These are phyloP conservation scores for Tenualosa ilisha DNA, from an alignment of 2,797 vertebrate species.

Conservation along the genomic window DNA sequence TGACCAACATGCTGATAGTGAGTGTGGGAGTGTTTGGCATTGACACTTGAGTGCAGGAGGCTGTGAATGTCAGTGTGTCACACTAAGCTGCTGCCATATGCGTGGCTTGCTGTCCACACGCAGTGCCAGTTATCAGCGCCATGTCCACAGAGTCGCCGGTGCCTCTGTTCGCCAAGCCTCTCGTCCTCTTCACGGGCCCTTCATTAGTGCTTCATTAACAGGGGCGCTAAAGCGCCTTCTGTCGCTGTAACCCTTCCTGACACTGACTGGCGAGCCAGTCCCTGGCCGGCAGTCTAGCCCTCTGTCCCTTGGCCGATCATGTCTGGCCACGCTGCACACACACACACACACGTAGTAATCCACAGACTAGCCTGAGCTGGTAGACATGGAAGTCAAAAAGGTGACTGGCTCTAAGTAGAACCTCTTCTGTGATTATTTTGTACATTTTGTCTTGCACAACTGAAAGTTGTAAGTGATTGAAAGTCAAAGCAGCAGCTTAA, in stretches of 20 bases:
- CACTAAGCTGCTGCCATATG: background rate
- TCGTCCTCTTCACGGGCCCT: background rate
- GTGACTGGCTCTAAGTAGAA: too few species aligned
- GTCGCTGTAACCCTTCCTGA: slow-evolving; percentile 5
- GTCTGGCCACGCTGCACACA: background rate
- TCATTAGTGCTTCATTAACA: slow-evolving; percentile 22
- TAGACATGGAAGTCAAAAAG: background rate
- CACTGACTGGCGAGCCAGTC: background rate
- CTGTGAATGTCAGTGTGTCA: background rate
- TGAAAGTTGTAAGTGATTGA: too few species aligned
- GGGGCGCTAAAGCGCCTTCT: background rate
- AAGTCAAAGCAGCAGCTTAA: background rate
- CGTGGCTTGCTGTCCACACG: background rate
- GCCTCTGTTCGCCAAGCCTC: background rate
- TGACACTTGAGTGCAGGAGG: background rate
- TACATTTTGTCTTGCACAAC: background rate
- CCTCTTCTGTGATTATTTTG: too few species aligned
- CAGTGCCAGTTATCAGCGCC: background rate
- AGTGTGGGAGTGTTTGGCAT: background rate
- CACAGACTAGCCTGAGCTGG: background rate
- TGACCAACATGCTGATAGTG: background rate
- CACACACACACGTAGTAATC: background rate
- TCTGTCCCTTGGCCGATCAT: background rate
- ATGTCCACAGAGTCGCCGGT: background rate
- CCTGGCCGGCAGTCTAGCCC: background rate